Evolutionary conservation across 2,113 vertebrate species (phyloP).

Genomic region (Furnarius figulus): DNA sequence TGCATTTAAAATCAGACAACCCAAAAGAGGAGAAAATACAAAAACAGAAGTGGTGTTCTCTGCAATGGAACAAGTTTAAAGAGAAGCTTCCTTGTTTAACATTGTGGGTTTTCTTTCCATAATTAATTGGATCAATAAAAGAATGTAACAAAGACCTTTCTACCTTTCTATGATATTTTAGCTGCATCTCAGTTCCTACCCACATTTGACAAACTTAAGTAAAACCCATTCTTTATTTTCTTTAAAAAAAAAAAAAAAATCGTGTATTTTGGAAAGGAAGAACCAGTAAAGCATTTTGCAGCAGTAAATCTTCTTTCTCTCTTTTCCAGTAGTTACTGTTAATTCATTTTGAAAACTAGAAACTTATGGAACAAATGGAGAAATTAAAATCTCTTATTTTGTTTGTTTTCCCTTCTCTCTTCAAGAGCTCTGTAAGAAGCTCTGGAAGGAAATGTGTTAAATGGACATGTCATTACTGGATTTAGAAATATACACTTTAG

Average conservation of each 20-base stretch:
- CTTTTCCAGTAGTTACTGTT: background rate
- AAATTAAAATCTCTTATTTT: background rate
- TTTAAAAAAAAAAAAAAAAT: background rate
- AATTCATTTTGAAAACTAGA: background rate
- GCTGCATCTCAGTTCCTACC: background rate
- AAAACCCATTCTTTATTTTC: background rate
- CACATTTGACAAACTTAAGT: background rate
- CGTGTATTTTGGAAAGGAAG: background rate
- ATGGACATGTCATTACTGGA: background rate
- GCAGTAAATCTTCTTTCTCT: background rate
- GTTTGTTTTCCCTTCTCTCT: background rate
- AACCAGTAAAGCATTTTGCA: background rate
- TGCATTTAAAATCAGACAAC: background rate
- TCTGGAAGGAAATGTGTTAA: background rate
- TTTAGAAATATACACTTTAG: background rate
- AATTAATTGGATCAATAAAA: background rate
- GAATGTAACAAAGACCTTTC: background rate
- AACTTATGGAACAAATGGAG: background rate
- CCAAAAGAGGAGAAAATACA: background rate
- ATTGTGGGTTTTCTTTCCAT: background rate
- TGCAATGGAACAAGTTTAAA: background rate
- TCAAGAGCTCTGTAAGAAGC: background rate
- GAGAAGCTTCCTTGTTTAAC: background rate
- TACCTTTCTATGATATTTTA: background rate
- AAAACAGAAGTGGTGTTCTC: background rate